Base-by-base conservation (phyloP, 2,888 invertebrate species). In the Archaeoteleia sp. region DNA sequence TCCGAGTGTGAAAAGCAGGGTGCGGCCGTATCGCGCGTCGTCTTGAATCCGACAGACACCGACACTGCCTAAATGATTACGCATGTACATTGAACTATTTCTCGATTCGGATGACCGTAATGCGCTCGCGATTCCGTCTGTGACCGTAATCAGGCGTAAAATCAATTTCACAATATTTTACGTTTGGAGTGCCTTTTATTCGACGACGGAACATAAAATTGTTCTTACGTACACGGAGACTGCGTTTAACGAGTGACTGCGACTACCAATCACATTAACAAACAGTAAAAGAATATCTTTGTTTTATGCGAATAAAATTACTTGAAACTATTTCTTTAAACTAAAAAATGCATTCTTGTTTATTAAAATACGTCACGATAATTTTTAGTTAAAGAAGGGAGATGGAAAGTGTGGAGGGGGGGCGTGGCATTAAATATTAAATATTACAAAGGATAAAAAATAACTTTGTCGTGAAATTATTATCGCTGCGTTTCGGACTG, bases 101-200 rank as follows among this genome's bases (percentile, higher is more conserved):
- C 68, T 67, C 54, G 61, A 63, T 69, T 62, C 55, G 45, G 57
- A 46, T 58, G 43, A 63, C 62, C n/a, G n/a, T n/a, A 62, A 58
- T 27, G 53, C 70, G 17, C 25, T 46, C 57, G 39, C 65, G 61
- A 46, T 51, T 58, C 57, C 34, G 51, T 67, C 67, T 72, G 63
- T 54, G 61, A 66, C 54, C 57, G 58, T 67, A 66, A 73, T 69
- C 69, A 70, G 65, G 58, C 68, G 70, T 67, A 63, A 63, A 61
- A 67, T 70, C 70, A 67, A 35, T 62, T 58, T 62, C 58, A 42
- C 58, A 63, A 67, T 63, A 29, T 51, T 63, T 60, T 49, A 54
- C 54, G 61, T 62, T 49, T 58, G 49, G 54, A 66, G 51, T 39
- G 29, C 57, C 58, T 66, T 62, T 51, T 67, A 61, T 67, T 61